These are phyloP conservation scores for Aulostomus chinensis DNA, from an alignment of 2,797 vertebrate genomes.

Conservation along the genomic window DNA sequence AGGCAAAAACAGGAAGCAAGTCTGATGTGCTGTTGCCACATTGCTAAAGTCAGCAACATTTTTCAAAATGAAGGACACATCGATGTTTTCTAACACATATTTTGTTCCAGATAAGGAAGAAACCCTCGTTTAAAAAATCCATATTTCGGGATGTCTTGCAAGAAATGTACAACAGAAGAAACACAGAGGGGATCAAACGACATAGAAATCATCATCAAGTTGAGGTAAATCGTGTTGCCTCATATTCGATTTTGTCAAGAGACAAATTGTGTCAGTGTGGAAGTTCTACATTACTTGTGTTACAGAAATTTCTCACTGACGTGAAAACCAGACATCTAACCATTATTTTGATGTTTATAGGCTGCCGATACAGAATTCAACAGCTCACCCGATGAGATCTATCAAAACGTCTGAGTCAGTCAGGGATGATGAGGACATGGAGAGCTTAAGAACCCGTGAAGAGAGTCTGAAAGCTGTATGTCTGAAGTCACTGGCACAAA, in stretches of 20 bases:
- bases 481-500: too few species aligned
- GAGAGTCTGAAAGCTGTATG: too few species aligned
- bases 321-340: neutral
- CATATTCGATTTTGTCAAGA: slow-evolving; percentile 24
- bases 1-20: slow-evolving; percentile 39
- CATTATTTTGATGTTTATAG: slow-evolving; percentile 44
- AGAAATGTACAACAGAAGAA: slow-evolving; percentile 69
- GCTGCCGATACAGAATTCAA: slow-evolving; percentile 4
- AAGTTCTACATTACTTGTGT: slow-evolving; percentile 2
- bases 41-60: neutral
- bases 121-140: slow-evolving; percentile 26
- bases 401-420: slow-evolving; percentile 72
- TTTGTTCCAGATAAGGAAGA: slow-evolving; percentile 36
- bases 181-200: slow-evolving; percentile 30
- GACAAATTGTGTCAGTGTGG: slow-evolving; percentile 8
- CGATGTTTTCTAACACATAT: neutral
- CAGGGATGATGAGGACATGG: neutral
- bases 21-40: slow-evolving; percentile 1
- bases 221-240: slow-evolving; percentile 57
- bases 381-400: slow-evolving; percentile 62
- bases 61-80: too few species aligned
- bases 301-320: neutral
- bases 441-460: neutral
- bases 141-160: slow-evolving; percentile 75
- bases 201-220: slow-evolving; percentile 2